Conservation (phyloP, 2,797 vertebrate species). For the Acanthiza pusilla region DNA sequence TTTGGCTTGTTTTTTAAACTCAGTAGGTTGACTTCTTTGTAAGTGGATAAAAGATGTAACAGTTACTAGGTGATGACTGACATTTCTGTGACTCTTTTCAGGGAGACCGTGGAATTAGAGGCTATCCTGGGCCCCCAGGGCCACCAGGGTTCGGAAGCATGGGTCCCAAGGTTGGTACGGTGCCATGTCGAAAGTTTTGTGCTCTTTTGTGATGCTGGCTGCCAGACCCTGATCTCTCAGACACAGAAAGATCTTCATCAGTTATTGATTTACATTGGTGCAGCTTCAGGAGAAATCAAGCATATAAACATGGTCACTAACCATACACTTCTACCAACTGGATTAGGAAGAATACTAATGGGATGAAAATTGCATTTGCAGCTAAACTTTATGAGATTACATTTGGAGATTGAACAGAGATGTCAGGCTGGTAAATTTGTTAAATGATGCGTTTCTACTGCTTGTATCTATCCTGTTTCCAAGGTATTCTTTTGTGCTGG, state of each 20-base stretch:
- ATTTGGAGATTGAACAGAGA: neutral
- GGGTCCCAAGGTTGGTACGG: conserved; percentile 79
- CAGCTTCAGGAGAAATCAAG: neutral
- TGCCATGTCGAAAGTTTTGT: neutral
- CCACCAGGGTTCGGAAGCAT: conserved; percentile 70
- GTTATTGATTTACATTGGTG: neutral
- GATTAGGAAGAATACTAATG: neutral
- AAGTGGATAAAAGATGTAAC: neutral
- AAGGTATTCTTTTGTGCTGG: neutral
- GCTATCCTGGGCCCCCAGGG: conserved; percentile 75
- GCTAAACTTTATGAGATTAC: neutral
- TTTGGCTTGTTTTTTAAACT: neutral
- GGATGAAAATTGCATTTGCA: neutral
- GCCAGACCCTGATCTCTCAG: neutral
- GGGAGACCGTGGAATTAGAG: conserved; percentile 81
- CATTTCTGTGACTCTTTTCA: conserved; percentile 46
- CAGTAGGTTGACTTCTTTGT: neutral
- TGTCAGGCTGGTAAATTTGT: neutral
- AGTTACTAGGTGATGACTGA: neutral
- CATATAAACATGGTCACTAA: neutral
- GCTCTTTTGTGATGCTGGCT: neutral
- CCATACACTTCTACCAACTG: neutral
- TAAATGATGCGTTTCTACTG: neutral
- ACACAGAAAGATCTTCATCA: neutral
- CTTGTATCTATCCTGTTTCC: neutral